Evolutionary conservation across 2,888 invertebrate genomes (phyloP).

Genomic region (Philereme transversata): DNA sequence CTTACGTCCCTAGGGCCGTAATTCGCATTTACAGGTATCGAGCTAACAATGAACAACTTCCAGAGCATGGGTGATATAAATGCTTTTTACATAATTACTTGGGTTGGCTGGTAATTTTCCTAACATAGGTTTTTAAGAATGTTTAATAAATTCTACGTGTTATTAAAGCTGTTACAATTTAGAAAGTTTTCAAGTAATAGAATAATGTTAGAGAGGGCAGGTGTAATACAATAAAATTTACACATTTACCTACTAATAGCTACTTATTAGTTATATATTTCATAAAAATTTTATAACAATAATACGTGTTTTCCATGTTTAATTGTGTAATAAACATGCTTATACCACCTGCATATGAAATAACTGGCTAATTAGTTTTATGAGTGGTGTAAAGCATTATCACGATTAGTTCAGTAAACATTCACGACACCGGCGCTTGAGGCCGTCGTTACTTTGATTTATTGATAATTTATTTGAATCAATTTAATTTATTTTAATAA

Average conservation of each 20-base stretch:
- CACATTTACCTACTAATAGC: neutral
- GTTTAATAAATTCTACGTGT: too few relatives aligned
- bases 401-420: conserved; percentile 51
- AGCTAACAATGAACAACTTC: too few relatives aligned
- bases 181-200: too few relatives aligned
- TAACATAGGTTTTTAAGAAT: too few relatives aligned
- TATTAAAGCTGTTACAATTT: too few relatives aligned
- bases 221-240: neutral
- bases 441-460: conserved; percentile 45
- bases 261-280: conserved; percentile 1
- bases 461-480: conserved; percentile 17
- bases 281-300: conserved; percentile 14
- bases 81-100: too few relatives aligned
- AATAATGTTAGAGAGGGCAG: neutral
- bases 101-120: too few relatives aligned
- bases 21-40: too few relatives aligned
- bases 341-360: conserved; percentile 51
- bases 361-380: conserved; percentile 55
- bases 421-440: conserved; percentile 43
- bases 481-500: conserved; percentile 5
- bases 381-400: conserved; percentile 54
- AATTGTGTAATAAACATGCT: conserved; percentile 38
- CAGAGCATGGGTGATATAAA: too few relatives aligned
- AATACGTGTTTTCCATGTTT: conserved; percentile 21
- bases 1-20: too few relatives aligned